phyloP scores from a whole-genome alignment of 2,888 invertebrate species.

The Zaprionus lineosus region DNA sequence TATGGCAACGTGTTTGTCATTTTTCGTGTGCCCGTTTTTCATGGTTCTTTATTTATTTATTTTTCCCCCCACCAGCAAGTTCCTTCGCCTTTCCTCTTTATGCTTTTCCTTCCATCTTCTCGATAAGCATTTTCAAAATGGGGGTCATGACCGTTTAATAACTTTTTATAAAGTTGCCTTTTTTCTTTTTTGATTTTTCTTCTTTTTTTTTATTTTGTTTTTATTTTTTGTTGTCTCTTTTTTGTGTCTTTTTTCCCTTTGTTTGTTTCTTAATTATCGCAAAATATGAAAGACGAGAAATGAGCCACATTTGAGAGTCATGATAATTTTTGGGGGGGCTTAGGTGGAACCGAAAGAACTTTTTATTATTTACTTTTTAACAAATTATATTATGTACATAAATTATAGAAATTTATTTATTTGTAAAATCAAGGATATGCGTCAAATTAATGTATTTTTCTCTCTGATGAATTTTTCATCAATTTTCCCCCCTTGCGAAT shows the following conservation, averaged over 20 bases:
- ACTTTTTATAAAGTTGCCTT: constrained; percentile 65
- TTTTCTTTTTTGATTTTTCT: constrained; percentile 22
- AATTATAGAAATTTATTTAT: too few species aligned
- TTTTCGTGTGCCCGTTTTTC: constrained; percentile 39
- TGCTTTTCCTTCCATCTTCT: constrained; percentile 51
- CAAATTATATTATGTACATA: too few species aligned
- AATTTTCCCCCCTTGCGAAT: too few species aligned
- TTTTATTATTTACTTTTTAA: too few species aligned
- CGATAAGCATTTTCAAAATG: constrained; percentile 76
- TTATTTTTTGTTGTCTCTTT: constrained; percentile 25
- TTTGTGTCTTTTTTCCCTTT: too few species aligned
- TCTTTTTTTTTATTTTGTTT: constrained; percentile 19
- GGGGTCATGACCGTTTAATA: constrained; percentile 80
- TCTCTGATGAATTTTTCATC: too few species aligned
- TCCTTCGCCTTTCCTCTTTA: not conserved
- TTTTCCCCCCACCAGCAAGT: not conserved
- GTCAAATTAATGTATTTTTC: too few species aligned
- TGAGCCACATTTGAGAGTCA: constrained; percentile 10
- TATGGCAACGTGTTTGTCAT: constrained; percentile 37
- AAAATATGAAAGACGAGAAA: constrained; percentile 9
- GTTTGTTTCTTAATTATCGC: constrained; percentile 54
- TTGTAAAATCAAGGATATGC: too few species aligned
- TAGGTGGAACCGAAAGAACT: too few species aligned
- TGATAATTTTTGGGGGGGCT: constrained; percentile 17
- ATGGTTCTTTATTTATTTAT: constrained; percentile 13